Percentiles rank a stretch among this genome's conserved stretches.
phyloP scores from a whole-genome alignment of 2,888 invertebrate species.

The Heliconius charithonia region DNA sequence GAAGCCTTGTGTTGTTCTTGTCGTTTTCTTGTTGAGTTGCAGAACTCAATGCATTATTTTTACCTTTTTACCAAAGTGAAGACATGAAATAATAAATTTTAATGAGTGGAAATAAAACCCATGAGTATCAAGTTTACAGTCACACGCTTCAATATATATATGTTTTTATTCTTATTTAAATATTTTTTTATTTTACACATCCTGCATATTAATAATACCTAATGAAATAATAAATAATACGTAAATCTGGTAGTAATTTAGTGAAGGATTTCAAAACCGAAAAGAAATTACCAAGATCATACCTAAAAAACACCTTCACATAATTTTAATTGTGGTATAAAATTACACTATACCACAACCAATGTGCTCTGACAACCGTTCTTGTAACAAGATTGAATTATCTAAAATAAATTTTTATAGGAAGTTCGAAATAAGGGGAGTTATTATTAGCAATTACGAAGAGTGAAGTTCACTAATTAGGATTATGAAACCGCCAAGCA shows the following conservation, averaged over 20 bases:
- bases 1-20: too few relatives aligned
- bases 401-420: constrained; percentile 38
- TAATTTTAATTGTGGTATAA: too few relatives aligned
- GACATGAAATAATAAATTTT: too few relatives aligned
- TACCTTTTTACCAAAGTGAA: too few relatives aligned
- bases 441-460: constrained; percentile 54
- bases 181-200: not conserved
- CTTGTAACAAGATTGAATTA: constrained; percentile 29
- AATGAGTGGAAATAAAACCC: too few relatives aligned
- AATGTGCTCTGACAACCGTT: not conserved
- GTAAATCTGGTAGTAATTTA: not conserved
- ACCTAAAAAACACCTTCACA: not conserved
- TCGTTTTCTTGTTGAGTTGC: too few relatives aligned
- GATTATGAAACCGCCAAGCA: constrained; percentile 54
- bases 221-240: not conserved
- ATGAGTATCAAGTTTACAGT: too few relatives aligned
- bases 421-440: constrained; percentile 45
- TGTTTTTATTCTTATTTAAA: too few relatives aligned
- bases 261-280: not conserved
- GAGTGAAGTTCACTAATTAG: constrained; percentile 61
- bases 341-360: not conserved
- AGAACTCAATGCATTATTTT: too few relatives aligned
- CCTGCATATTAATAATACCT: not conserved
- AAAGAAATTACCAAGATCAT: not conserved
- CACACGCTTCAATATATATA: too few relatives aligned